These are phyloP conservation scores for Clarias macrocephalus DNA, from an alignment of 2,113 vertebrate species.

Conservation along the genomic window DNA sequence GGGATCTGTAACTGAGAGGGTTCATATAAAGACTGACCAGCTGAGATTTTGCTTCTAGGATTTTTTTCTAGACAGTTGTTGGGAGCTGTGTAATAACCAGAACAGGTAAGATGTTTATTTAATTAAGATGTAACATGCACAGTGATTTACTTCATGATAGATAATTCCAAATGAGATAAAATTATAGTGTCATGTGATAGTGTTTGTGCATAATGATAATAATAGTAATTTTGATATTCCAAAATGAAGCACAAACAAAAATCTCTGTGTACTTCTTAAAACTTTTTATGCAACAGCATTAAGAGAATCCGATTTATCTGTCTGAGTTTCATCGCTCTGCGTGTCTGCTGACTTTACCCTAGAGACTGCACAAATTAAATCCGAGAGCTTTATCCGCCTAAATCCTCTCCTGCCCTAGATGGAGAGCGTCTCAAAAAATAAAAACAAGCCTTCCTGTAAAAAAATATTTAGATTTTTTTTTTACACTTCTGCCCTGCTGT, in stretches of 20 bases:
- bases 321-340: slow-evolving; percentile 40
- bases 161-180: background rate
- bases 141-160: background rate
- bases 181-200: too few relatives aligned
- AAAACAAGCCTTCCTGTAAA: slow-evolving; percentile 52
- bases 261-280: background rate
- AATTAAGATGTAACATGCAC: background rate
- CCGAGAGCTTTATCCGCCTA: slow-evolving; percentile 66
- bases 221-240: background rate
- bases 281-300: background rate
- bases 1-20: slow-evolving; percentile 29
- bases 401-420: slow-evolving; percentile 76
- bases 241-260: background rate
- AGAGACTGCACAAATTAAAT: slow-evolving; percentile 68
- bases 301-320: background rate
- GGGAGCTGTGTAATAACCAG: background rate
- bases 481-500: background rate
- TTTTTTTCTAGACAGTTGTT: background rate
- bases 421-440: slow-evolving; percentile 65
- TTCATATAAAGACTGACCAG: background rate
- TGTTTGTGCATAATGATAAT: background rate
- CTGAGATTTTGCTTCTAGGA: background rate
- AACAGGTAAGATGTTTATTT: slow-evolving; percentile 24
- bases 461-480: slow-evolving; percentile 29
- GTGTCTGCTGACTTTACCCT: slow-evolving; percentile 54